Evolutionary conservation across 2,113 vertebrate species (phyloP).

Genomic region (Castor canadensis): DNA sequence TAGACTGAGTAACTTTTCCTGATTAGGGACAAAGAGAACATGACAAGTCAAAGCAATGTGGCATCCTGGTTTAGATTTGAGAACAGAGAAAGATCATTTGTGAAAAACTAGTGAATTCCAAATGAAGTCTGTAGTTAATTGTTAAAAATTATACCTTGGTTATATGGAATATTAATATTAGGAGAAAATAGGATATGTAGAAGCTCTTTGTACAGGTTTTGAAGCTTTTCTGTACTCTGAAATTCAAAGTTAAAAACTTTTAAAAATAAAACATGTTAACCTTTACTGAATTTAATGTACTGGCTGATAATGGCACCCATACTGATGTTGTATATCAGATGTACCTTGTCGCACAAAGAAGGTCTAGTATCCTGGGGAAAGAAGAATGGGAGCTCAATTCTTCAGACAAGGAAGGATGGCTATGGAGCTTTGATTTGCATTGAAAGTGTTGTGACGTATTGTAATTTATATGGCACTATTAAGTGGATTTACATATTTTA

Average conservation of each 20-base stretch:
- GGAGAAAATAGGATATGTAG: neutral
- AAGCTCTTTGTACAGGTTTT: neutral
- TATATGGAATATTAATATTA: neutral
- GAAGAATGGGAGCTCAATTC: neutral
- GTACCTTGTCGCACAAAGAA: neutral
- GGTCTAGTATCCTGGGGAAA: neutral
- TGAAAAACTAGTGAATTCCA: neutral
- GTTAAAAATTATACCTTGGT: neutral
- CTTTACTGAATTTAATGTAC: neutral
- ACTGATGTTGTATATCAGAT: neutral
- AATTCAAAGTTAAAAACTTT: slow-evolving; percentile 13
- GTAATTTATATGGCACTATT: neutral
- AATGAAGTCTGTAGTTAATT: neutral
- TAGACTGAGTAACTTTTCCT: neutral
- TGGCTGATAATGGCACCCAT: neutral
- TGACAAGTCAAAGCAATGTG: neutral
- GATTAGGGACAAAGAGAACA: neutral
- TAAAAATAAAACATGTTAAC: neutral
- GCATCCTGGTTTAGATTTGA: neutral
- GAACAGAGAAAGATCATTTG: neutral
- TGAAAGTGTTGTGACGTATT: neutral
- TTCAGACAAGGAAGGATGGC: neutral
- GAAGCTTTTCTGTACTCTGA: neutral
- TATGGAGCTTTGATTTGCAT: neutral
- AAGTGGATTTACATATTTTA: neutral